These are phyloP conservation scores for Cryptotis parvus DNA, from an alignment of 2,113 vertebrate genomes.

Conservation along the genomic window DNA sequence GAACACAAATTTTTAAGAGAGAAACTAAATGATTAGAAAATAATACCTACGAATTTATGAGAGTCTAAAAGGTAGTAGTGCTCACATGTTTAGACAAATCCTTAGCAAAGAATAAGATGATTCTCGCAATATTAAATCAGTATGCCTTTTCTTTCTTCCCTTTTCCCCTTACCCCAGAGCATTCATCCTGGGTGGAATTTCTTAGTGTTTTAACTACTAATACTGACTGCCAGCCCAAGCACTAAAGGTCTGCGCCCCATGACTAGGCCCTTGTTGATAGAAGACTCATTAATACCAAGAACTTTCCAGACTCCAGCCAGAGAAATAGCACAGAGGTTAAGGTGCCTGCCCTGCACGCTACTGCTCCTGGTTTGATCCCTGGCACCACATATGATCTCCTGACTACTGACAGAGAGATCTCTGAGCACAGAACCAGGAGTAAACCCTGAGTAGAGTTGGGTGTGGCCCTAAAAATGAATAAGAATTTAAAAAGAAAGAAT, in stretches of 20 bases:
- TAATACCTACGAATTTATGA: background rate
- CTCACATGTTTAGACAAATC: background rate
- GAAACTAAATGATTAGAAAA: constrained; percentile 44
- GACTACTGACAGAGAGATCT: no score
- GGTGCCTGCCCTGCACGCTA: no score
- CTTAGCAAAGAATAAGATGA: background rate
- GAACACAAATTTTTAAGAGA: constrained; percentile 49
- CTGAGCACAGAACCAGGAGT: no score
- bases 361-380: no score
- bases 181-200: background rate
- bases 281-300: background rate
- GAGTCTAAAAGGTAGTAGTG: background rate
- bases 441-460: no score
- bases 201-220: background rate
- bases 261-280: background rate
- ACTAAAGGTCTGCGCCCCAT: background rate
- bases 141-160: background rate
- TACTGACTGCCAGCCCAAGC: background rate
- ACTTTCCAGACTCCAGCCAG: background rate
- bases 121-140: background rate
- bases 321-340: no score
- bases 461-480: no score
- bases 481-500: no score
- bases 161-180: background rate
- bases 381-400: no score